Base-by-base conservation (phyloP, 1,140 invertebrate genomes). In the Brachionus asplanchnoidis region DNA sequence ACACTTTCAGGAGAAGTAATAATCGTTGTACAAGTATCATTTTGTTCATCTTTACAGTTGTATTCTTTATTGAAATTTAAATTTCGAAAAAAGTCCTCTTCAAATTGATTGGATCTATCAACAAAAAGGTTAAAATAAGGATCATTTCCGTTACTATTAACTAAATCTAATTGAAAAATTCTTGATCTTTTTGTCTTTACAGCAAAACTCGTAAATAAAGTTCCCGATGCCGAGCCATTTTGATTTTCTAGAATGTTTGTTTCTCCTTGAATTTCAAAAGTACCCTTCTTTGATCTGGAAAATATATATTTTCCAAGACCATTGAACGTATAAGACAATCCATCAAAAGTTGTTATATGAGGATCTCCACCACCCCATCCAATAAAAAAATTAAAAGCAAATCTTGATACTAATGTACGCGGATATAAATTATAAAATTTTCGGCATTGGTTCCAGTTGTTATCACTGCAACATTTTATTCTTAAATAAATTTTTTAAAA, bases 381-480 rank as follows among this genome's bases (percentile, higher is more conserved):
- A 20, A 28, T 75, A 17, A 28, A 28, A 14, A 75, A 17, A 9
- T 12, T 5, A 14, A 53, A 56, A 14, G n/a, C 8, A 17, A 28
- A 12, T 32, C 9, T 11, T n/a, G 44, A 17, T 3, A 80, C 28
- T 56, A 36, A 20, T 0, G 20, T 80, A 36, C 3, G 0, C 11
- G 78, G 78, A 66, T 80, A 36, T n/a, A 80, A 53, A 26, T 56
- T 17, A 66, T 60, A 80, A 42, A 80, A 80, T 80, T 42, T 56
- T 2, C 9, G 11, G 14, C 78, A 80, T 3, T 56, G 53, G 6
- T 23, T 17, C 44, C 42, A 80, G 20, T 80, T 79, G 2, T 79
- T 26, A 42, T 17, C 7, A 2, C 11, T 53, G 32, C 78, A 80
- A 23, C 78, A 80, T 66, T 56, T 8, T 0, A 28, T 20, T 23